These are phyloP conservation scores for Caenorhabditis tropicalis DNA, from an alignment of 1,140 invertebrate genomes.

Conservation along the genomic window DNA sequence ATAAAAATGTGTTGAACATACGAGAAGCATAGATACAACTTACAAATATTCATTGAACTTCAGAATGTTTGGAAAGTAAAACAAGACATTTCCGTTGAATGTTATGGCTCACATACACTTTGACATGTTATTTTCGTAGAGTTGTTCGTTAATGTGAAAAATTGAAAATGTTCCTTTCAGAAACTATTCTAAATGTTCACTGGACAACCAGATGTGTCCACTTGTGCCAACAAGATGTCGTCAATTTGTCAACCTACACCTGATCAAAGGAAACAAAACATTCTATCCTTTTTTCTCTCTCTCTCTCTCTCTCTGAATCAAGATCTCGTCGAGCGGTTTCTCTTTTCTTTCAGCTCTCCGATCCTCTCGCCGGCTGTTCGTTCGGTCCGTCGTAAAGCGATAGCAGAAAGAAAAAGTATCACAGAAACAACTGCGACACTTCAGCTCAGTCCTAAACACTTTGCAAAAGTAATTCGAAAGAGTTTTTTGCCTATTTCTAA, in stretches of 20 bases:
- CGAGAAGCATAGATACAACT: no score
- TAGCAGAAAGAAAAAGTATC: slow-evolving; percentile 30
- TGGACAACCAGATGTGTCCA: slow-evolving; percentile 10
- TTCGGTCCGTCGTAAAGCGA: background rate
- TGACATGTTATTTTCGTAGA: no score
- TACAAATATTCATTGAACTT: no score
- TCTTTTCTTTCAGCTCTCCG: background rate
- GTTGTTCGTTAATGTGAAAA: no score
- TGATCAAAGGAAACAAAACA: background rate
- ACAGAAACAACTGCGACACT: slow-evolving; percentile 36
- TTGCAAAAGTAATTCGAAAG: background rate
- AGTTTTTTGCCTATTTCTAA: background rate
- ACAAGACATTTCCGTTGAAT: no score
- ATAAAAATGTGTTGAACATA: no score
- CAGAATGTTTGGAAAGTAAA: no score
- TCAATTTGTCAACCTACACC: slow-evolving; percentile 23
- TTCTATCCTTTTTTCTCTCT: background rate
- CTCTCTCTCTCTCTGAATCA: background rate
- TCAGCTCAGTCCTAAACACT: background rate
- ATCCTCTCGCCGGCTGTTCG: background rate
- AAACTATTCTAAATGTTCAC: background rate
- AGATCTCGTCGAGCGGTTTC: background rate
- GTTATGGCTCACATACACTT: no score
- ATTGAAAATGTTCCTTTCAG: no score
- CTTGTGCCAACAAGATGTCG: slow-evolving; percentile 26